phyloP scores from a whole-genome alignment of 2,113 vertebrate species.

The Entelurus aequoreus region DNA sequence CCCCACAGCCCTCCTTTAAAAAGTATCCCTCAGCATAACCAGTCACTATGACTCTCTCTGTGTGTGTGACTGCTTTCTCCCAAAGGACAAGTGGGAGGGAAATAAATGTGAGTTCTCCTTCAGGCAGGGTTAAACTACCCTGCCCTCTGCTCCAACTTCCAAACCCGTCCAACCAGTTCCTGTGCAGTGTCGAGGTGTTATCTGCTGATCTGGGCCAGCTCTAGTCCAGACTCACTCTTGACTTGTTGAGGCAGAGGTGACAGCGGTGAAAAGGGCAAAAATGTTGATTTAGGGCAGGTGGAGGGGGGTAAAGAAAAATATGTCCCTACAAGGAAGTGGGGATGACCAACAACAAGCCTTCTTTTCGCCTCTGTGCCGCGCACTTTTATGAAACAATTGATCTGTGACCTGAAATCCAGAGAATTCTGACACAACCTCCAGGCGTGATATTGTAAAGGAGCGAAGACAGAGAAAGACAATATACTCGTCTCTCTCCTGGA shows the following conservation, averaged over 20 bases:
- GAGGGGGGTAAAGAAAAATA: not conserved
- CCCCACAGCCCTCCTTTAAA: slow-evolving; percentile 2
- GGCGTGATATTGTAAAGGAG: slow-evolving; percentile 8
- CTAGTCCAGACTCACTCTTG: slow-evolving; percentile 50
- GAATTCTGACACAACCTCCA: slow-evolving; percentile 8
- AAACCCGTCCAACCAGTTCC: slow-evolving; percentile 76
- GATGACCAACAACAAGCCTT: not conserved
- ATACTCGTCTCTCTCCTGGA: slow-evolving; percentile 22
- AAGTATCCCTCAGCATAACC: slow-evolving; percentile 34
- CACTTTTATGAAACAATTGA: not conserved
- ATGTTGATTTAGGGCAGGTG: no score
- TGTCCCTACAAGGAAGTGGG: not conserved
- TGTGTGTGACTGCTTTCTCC: slow-evolving; percentile 34
- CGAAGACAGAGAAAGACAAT: slow-evolving; percentile 21
- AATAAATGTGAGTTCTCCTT: slow-evolving; percentile 41
- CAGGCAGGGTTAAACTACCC: slow-evolving; percentile 65
- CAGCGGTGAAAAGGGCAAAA: slow-evolving; percentile 19
- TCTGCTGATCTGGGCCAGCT: slow-evolving; percentile 59
- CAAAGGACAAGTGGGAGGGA: slow-evolving; percentile 39
- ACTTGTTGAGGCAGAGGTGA: slow-evolving; percentile 39
- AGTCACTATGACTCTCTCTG: slow-evolving; percentile 15
- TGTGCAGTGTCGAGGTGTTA: slow-evolving; percentile 51
- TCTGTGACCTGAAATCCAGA: slow-evolving; percentile 7
- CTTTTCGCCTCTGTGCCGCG: no score
- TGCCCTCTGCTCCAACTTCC: slow-evolving; percentile 63